Percentiles rank a stretch among this genome's conserved stretches.
These are phyloP conservation scores for Brevimyrus niger DNA, from an alignment of 2,113 vertebrate species.

Conservation along the genomic window DNA sequence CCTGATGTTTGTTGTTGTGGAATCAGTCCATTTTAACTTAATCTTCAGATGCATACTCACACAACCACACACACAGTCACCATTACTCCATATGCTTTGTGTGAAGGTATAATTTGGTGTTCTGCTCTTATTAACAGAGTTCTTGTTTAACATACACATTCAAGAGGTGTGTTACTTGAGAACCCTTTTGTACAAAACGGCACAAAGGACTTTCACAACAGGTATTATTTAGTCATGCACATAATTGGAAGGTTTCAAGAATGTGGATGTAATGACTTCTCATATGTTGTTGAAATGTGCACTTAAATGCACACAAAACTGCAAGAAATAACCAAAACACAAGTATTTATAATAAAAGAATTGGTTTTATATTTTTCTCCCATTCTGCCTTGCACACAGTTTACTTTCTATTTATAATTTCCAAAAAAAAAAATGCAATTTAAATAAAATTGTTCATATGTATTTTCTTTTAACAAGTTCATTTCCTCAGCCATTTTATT, in stretches of 20 bases:
- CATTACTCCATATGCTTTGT: background rate
- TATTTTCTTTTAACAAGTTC: background rate
- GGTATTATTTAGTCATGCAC: slow-evolving; percentile 1
- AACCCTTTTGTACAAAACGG: slow-evolving; percentile 9
- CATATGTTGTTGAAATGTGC: background rate
- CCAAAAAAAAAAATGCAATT: background rate
- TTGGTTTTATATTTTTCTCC: background rate
- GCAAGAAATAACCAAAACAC: background rate
- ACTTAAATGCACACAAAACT: background rate
- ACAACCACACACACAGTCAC: background rate
- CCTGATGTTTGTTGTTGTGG: background rate
- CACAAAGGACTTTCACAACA: slow-evolving; percentile 5
- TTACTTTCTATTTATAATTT: background rate
- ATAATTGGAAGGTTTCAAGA: slow-evolving; percentile 4
- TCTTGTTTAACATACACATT: background rate
- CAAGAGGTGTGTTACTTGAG: background rate
- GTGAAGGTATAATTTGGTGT: slow-evolving; percentile 4
- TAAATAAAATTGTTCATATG: background rate
- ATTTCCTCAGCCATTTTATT: background rate
- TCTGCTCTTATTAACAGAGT: slow-evolving; percentile 4
- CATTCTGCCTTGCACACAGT: background rate
- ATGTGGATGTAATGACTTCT: slow-evolving; percentile 1
- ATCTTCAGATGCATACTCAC: background rate
- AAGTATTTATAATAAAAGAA: background rate
- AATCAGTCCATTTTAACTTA: background rate